Evolutionary conservation across 2,113 vertebrate genomes (phyloP).

Genomic region (Delphinapterus leucas): DNA sequence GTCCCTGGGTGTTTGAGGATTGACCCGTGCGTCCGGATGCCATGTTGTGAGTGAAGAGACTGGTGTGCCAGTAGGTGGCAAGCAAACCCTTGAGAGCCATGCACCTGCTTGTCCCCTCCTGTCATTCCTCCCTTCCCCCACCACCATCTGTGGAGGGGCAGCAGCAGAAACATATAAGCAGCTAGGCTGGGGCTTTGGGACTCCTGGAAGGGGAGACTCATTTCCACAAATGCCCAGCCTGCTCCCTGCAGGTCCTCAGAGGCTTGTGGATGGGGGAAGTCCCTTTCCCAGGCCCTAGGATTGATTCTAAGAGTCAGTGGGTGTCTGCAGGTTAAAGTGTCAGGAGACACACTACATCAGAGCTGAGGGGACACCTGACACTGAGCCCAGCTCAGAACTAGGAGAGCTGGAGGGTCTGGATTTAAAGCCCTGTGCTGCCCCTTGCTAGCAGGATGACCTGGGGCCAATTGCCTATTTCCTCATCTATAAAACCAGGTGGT

Average conservation of each 20-base stretch:
- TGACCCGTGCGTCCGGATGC: neutral
- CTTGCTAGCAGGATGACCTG: neutral
- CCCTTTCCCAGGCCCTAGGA: neutral
- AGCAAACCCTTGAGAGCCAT: neutral
- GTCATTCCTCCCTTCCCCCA: neutral
- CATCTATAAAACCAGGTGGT: neutral
- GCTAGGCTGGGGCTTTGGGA: neutral
- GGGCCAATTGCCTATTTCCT: neutral
- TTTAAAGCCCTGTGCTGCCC: neutral
- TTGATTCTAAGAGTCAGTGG: neutral
- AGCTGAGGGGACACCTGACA: neutral
- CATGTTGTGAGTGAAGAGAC: neutral
- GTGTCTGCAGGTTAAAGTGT: neutral
- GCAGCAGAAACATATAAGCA: neutral
- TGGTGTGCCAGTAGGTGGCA: neutral
- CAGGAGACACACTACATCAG: neutral
- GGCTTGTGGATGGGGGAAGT: neutral
- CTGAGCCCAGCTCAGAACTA: neutral
- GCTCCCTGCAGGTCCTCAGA: neutral
- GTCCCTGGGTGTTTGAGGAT: neutral
- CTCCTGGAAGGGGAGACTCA: fast-evolving
- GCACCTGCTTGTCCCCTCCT: neutral
- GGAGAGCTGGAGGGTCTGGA: neutral
- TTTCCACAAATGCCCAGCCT: neutral
- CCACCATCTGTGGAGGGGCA: neutral